phyloP scores from a whole-genome alignment of 1,140 invertebrate genomes.

The Centruroides sculpturatus region DNA sequence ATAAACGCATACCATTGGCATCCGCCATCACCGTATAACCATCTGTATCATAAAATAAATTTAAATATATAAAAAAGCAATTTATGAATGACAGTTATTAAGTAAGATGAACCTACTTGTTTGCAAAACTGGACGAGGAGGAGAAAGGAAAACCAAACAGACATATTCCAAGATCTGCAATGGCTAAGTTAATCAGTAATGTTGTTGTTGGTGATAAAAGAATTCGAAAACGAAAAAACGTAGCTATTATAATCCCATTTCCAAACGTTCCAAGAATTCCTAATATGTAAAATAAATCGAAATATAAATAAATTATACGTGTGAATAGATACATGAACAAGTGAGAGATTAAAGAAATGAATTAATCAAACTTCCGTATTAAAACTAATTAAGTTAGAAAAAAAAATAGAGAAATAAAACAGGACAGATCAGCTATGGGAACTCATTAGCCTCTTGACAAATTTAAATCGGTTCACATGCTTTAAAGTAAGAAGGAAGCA shows the following conservation, averaged over 20 bases:
- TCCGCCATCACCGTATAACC: constrained; percentile 27
- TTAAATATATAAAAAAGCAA: neutral
- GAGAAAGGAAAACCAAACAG: constrained; percentile 21
- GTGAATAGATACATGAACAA: too few relatives aligned
- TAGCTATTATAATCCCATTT: constrained; percentile 18
- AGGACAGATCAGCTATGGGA: too few relatives aligned
- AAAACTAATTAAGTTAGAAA: too few relatives aligned
- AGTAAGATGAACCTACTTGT: constrained; percentile 6
- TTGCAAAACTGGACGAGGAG: constrained; percentile 15
- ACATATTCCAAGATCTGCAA: constrained; percentile 20
- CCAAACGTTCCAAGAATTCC: constrained; percentile 20
- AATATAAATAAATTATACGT: too few relatives aligned
- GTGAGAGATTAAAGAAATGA: too few relatives aligned
- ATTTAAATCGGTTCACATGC: too few relatives aligned
- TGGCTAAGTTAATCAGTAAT: constrained; percentile 19
- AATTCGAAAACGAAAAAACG: constrained; percentile 16
- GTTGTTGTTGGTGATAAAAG: constrained; percentile 19
- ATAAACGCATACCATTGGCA: constrained; percentile 30
- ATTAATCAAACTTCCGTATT: too few relatives aligned
- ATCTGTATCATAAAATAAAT: constrained; percentile 19
- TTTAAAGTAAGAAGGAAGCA: too few relatives aligned
- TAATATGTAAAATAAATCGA: constrained; percentile 1
- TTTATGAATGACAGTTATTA: neutral
- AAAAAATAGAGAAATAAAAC: too few relatives aligned
- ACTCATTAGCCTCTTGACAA: too few relatives aligned